Evolutionary conservation across 2,888 invertebrate genomes (phyloP).

Genomic region (Sturmia bella): DNA sequence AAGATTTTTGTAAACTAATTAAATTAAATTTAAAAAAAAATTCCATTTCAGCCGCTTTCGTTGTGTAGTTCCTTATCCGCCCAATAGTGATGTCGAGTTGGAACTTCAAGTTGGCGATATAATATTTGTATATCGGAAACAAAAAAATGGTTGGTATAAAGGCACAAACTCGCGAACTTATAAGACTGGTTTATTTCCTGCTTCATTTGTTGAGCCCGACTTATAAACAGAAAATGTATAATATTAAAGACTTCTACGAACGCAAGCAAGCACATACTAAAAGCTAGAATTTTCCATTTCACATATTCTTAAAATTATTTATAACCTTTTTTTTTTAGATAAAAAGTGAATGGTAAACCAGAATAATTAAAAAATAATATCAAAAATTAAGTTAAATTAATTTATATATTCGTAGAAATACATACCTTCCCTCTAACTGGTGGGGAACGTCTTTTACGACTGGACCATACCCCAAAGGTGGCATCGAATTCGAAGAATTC

Average conservation of each 20-base stretch:
- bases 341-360: no score
- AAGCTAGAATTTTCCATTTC: not conserved
- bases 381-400: no score
- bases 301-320: no score
- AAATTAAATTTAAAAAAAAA: no score
- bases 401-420: no score
- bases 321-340: no score
- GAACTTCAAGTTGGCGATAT: conserved; percentile 95
- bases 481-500: no score
- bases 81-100: conserved; percentile 95
- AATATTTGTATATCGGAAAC: conserved; percentile 94
- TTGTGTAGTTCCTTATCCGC: conserved; percentile 96
- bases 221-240: conserved; percentile 72
- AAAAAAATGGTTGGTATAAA: conserved; percentile 98
- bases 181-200: conserved; percentile 96
- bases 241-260: conserved; percentile 39
- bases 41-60: conserved; percentile 85
- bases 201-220: conserved; percentile 92
- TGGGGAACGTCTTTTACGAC: no score
- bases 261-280: conserved; percentile 37
- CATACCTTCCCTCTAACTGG: no score
- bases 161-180: conserved; percentile 95
- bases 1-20: no score
- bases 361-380: no score
- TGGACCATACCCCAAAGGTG: no score